Base-by-base conservation (phyloP, 1,140 invertebrate genomes). In the Heliconius nattereri region DNA sequence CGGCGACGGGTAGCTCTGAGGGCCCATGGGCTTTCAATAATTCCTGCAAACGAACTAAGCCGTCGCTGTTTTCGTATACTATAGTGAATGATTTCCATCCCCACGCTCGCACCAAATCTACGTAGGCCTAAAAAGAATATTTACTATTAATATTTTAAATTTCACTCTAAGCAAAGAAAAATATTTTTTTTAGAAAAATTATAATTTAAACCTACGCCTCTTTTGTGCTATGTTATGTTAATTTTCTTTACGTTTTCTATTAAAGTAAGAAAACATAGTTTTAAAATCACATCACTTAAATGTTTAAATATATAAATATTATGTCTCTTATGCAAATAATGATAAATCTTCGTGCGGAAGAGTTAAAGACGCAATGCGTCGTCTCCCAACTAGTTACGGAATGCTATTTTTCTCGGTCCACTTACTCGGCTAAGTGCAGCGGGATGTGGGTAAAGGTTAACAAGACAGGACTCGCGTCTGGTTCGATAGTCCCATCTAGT, bases 1-100 rank as follows among this genome's bases (percentile, higher is more conserved):
- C 97, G 5, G 97, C 96, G 71, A 98, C 97, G 8, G 97, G 97
- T 92, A 97, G 96, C 84, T 98, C 97, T 49, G 97, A 97, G 20
- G 97, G 97, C 75, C 97, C 97, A 82, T 98, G 97, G 13, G 98
- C 97, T 94, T 99, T 99, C 13, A 99, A 95, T 57, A 99, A 95
- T 90, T 98, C 98, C 92, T 99, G 98, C 11, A 99, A 95, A 75
- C 98, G 96, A 32, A 99, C 97, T 78, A 99, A 94, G 70, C 98
- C 98, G 88, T 99, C 98, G 91, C 98, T 98, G 94, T 98, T 98
- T 94, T 99, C 98, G 91, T 99, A 99, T 78, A 99, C 97, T 82
- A 99, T 98, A 19, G 98, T 98, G 90, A 99, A 99, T 32, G 97
- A 97, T 92, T 97, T 98, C 98, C 98, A 99, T 29, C 97, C 97